Evolutionary conservation across 2,888 invertebrate genomes (phyloP).

Genomic region (Eupithecia tripunctaria): DNA sequence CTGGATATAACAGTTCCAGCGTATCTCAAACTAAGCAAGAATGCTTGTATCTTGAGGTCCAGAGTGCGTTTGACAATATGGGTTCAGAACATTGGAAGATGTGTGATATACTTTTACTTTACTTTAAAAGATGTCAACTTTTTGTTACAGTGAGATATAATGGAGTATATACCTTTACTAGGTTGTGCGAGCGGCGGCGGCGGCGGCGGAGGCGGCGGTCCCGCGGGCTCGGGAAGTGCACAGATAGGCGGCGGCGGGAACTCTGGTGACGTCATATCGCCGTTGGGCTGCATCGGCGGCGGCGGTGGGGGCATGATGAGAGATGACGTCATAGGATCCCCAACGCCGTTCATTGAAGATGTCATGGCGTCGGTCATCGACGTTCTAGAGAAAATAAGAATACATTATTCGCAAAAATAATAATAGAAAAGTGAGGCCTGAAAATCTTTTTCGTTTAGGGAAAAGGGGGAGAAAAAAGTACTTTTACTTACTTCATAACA

Average conservation of each 20-base stretch:
- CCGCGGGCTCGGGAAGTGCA: slow-evolving; percentile 90
- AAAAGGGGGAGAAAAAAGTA: not conserved
- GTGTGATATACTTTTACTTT: too few relatives aligned
- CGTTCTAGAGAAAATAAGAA: slow-evolving; percentile 1
- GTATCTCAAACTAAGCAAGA: too few relatives aligned
- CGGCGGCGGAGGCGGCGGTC: slow-evolving; percentile 89
- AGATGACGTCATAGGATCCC: slow-evolving; percentile 64
- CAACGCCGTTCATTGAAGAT: slow-evolving; percentile 50
- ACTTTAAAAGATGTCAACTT: too few relatives aligned
- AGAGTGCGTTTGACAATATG: too few relatives aligned
- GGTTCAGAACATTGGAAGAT: too few relatives aligned
- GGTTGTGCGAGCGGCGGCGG: slow-evolving; percentile 54
- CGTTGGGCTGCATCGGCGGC: slow-evolving; percentile 48
- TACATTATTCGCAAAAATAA: not conserved
- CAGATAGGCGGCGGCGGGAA: slow-evolving; percentile 76
- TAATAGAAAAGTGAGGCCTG: not conserved
- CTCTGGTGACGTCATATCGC: slow-evolving; percentile 56
- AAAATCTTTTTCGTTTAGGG: not conserved
- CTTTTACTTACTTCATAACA: slow-evolving; percentile 5
- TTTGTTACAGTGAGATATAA: too few relatives aligned
- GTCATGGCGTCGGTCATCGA: slow-evolving; percentile 32
- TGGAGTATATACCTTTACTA: slow-evolving; percentile 59
- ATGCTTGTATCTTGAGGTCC: too few relatives aligned
- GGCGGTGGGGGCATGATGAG: slow-evolving; percentile 66
- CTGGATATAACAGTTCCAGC: too few relatives aligned